Conservation (phyloP, 2,888 invertebrate species). For the Eupithecia abbreviata region DNA sequence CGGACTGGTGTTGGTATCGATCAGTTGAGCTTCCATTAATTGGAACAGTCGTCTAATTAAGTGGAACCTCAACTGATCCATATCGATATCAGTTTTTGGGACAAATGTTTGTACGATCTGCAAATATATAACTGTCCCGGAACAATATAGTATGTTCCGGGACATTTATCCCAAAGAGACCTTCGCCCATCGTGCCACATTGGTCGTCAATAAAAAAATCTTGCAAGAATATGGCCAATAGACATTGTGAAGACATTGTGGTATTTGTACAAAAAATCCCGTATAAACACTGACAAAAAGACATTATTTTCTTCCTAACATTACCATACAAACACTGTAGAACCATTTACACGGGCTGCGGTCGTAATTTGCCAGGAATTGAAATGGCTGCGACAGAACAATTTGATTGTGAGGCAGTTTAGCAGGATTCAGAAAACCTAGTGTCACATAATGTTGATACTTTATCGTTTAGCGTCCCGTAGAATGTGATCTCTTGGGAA, state of each 20-base stretch:
- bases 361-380: slow-evolving; percentile 49
- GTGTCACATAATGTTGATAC: slow-evolving; percentile 66
- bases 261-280: not conserved
- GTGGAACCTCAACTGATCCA: no score
- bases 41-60: no score
- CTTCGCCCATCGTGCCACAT: no score
- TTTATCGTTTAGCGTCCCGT: slow-evolving; percentile 62
- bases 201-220: not conserved
- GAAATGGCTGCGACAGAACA: slow-evolving; percentile 47
- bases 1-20: no score
- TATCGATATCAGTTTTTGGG: no score
- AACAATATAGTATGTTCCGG: no score
- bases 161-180: no score
- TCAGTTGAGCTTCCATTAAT: no score
- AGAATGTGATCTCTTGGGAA: slow-evolving; percentile 29
- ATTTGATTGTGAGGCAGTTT: slow-evolving; percentile 56
- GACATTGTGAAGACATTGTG: not conserved
- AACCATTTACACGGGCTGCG: slow-evolving; percentile 38
- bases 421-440: slow-evolving; percentile 60
- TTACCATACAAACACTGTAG: slow-evolving; percentile 45
- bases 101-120: no score
- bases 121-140: no score
- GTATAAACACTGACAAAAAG: slow-evolving; percentile 21
- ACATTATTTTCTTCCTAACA: slow-evolving; percentile 38
- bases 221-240: no score